Evolutionary conservation across 2,888 invertebrate species (phyloP).

Genomic region (Ophioninae sp.): DNA sequence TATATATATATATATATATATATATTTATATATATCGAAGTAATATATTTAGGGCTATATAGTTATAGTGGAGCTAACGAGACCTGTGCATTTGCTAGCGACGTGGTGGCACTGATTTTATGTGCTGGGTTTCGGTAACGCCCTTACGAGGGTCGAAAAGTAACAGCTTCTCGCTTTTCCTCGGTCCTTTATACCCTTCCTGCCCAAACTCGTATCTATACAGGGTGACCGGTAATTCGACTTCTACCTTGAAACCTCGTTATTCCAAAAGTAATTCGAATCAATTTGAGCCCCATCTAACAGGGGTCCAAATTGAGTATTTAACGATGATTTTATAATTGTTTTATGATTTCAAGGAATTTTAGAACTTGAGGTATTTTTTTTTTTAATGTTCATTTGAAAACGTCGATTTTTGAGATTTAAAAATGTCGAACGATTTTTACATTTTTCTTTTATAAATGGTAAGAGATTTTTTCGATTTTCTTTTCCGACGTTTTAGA

Average conservation of each 20-base stretch:
- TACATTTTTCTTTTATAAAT: too few relatives aligned
- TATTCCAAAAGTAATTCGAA: too few relatives aligned
- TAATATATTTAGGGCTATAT: slow-evolving; percentile 10
- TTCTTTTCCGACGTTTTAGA: too few relatives aligned
- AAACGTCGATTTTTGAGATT: too few relatives aligned
- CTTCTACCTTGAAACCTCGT: background rate
- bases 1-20: slow-evolving; percentile 14
- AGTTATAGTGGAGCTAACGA: slow-evolving; percentile 26
- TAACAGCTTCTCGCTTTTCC: slow-evolving; percentile 44
- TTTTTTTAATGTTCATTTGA: too few relatives aligned
- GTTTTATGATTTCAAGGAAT: too few relatives aligned
- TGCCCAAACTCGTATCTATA: slow-evolving; percentile 13
- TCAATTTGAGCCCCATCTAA: too few relatives aligned
- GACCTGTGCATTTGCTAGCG: slow-evolving; percentile 59
- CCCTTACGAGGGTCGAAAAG: slow-evolving; percentile 61
- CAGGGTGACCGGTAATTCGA: background rate
- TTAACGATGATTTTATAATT: too few relatives aligned
- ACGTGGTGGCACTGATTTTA: slow-evolving; percentile 60
- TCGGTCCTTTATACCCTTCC: slow-evolving; percentile 35
- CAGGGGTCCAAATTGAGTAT: too few relatives aligned
- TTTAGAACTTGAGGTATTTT: too few relatives aligned
- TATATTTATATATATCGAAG: slow-evolving; percentile 16
- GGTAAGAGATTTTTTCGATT: too few relatives aligned
- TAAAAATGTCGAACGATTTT: too few relatives aligned
- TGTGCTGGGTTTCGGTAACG: slow-evolving; percentile 61